These are phyloP conservation scores for Ahaetulla prasina DNA, from an alignment of 2,113 vertebrate genomes.

Conservation along the genomic window DNA sequence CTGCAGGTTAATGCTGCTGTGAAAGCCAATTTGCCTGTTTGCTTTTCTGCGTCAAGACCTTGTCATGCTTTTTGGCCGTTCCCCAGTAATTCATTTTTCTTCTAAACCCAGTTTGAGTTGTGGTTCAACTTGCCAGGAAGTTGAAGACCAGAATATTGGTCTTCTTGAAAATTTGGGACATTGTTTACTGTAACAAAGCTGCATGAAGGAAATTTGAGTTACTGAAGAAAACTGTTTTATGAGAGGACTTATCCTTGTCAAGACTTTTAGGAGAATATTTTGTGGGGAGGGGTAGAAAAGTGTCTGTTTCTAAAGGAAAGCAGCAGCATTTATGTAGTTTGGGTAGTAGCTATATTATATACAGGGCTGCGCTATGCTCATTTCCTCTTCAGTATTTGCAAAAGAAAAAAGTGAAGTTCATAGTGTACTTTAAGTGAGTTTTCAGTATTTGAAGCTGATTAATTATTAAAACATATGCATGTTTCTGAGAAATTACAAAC, in stretches of 20 bases:
- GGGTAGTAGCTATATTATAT: not conserved
- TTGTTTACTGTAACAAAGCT: not conserved
- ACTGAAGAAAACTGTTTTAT: not conserved
- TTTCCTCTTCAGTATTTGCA: not conserved
- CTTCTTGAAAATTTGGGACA: not conserved
- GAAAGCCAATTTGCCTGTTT: not conserved
- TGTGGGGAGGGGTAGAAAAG: not conserved
- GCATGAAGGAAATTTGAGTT: not conserved
- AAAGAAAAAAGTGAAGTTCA: not conserved
- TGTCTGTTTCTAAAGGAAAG: not conserved
- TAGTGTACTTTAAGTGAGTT: not conserved
- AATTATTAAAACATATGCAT: not conserved
- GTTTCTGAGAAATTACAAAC: not conserved
- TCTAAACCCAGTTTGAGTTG: not conserved
- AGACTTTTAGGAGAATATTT: not conserved
- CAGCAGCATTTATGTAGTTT: not conserved
- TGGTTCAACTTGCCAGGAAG: not conserved
- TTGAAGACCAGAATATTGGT: not conserved
- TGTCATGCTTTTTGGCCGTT: not conserved
- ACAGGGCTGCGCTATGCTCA: not conserved
- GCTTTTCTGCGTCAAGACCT: not conserved
- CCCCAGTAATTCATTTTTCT: not conserved
- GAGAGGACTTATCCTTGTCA: not conserved
- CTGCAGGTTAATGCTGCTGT: not conserved
- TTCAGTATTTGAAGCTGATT: not conserved